These are phyloP conservation scores for Siniperca obscura DNA, from an alignment of 2,797 vertebrate species.

Conservation along the genomic window DNA sequence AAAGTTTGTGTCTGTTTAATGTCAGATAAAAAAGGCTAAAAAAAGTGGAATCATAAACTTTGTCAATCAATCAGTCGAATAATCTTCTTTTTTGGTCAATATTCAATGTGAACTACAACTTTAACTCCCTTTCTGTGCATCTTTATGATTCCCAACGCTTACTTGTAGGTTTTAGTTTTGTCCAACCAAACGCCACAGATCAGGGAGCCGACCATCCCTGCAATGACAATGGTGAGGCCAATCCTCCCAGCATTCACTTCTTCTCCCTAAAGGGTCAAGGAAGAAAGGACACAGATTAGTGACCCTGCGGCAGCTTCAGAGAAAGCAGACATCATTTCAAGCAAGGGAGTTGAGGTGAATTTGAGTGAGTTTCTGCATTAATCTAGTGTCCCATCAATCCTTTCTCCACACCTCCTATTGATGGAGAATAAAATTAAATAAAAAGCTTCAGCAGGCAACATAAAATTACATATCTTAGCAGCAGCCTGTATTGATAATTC, in stretches of 20 bases:
- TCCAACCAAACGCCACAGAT: constrained; percentile 96
- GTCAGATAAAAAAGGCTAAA: not conserved
- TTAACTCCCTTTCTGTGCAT: not conserved
- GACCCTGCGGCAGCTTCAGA: not conserved
- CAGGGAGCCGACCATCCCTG: constrained; percentile 94
- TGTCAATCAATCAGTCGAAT: not conserved
- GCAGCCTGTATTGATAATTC: not conserved
- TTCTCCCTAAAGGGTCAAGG: constrained; percentile 84
- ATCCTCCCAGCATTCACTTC: constrained; percentile 97
- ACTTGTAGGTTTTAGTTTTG: constrained; percentile 97
- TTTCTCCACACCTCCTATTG: not conserved
- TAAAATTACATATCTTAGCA: not conserved
- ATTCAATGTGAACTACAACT: not conserved
- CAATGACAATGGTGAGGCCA: constrained; percentile 93
- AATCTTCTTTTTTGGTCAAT: not conserved
- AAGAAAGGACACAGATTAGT: constrained; percentile 22
- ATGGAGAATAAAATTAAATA: not conserved
- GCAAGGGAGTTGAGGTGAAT: not conserved
- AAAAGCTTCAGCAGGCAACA: not conserved
- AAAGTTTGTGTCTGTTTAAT: not conserved
- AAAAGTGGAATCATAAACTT: not conserved
- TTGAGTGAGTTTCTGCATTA: not conserved
- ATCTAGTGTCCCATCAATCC: not conserved
- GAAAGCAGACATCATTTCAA: not conserved
- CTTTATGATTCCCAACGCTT: constrained; percentile 69